phyloP scores from a whole-genome alignment of 2,113 vertebrate genomes.

The Pomatorhinus ruficollis region DNA sequence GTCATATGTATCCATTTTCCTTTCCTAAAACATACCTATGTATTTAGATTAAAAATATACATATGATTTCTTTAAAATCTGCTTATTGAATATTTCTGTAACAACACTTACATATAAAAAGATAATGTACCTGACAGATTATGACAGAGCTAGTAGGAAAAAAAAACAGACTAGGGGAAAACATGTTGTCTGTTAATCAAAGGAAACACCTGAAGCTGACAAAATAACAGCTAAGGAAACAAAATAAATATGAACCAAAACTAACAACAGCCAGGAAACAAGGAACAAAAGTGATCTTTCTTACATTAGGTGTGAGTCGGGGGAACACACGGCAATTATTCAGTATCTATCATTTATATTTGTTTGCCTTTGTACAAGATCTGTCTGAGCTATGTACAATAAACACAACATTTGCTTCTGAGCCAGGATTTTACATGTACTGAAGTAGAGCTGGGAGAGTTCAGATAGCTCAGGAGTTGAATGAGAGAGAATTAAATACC shows the following conservation, averaged over 20 bases:
- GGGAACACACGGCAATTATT: not conserved
- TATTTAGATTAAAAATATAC: not conserved
- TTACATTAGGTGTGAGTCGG: not conserved
- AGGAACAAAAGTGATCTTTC: not conserved
- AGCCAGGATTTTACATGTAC: not conserved
- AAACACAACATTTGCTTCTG: not conserved
- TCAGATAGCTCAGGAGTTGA: not conserved
- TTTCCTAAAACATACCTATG: not conserved
- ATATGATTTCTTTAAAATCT: not conserved
- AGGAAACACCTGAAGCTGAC: constrained; percentile 30
- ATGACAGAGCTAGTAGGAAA: not conserved
- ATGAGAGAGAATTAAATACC: not conserved
- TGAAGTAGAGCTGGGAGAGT: not conserved
- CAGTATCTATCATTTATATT: not conserved
- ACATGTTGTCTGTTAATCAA: constrained; percentile 17
- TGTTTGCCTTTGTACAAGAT: not conserved
- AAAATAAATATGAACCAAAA: not conserved
- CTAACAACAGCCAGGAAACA: not conserved
- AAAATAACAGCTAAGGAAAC: constrained; percentile 23
- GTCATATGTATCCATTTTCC: not conserved
- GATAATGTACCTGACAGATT: not conserved
- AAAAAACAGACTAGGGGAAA: not conserved
- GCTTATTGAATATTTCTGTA: constrained; percentile 13
- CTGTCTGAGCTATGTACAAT: not conserved
- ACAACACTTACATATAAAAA: not conserved